phyloP scores from a whole-genome alignment of 1,140 invertebrate genomes.

The Drosophila prosaltans region DNA sequence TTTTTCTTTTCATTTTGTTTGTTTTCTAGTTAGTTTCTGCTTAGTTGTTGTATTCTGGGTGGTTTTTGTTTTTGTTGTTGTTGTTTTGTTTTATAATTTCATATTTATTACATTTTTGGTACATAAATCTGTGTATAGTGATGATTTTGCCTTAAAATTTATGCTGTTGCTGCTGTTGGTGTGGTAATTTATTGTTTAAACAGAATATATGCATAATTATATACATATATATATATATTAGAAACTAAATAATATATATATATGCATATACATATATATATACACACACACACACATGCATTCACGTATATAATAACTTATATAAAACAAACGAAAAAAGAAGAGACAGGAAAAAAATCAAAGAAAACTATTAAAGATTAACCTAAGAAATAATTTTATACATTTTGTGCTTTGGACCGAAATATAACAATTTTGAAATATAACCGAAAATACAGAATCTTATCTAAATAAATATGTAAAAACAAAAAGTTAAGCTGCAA shows the following conservation, averaged over 20 bases:
- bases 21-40: conserved; percentile 33
- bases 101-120: conserved; percentile 83
- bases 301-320: conserved; percentile 57
- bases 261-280: conserved; percentile 37
- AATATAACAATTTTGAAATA: conserved; percentile 80
- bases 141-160: conserved; percentile 56
- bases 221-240: conserved; percentile 33
- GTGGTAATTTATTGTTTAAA: conserved; percentile 53
- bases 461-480: conserved; percentile 51
- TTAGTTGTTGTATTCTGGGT: conserved; percentile 26
- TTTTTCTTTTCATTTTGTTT: conserved; percentile 26
- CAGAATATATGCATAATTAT: conserved; percentile 38
- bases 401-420: conserved; percentile 80
- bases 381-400: conserved; percentile 74
- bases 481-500: conserved; percentile 28
- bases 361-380: conserved; percentile 55
- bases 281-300: conserved; percentile 52
- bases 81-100: conserved; percentile 66
- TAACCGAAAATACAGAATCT: conserved; percentile 45
- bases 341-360: conserved; percentile 33
- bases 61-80: conserved; percentile 31
- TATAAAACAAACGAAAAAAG: conserved; percentile 48
- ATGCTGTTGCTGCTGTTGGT: conserved; percentile 48
- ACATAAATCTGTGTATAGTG: conserved; percentile 80
- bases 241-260: conserved; percentile 73